These are phyloP conservation scores for Phyllotis vaccarum DNA, from an alignment of 2,797 vertebrate species.

Conservation along the genomic window DNA sequence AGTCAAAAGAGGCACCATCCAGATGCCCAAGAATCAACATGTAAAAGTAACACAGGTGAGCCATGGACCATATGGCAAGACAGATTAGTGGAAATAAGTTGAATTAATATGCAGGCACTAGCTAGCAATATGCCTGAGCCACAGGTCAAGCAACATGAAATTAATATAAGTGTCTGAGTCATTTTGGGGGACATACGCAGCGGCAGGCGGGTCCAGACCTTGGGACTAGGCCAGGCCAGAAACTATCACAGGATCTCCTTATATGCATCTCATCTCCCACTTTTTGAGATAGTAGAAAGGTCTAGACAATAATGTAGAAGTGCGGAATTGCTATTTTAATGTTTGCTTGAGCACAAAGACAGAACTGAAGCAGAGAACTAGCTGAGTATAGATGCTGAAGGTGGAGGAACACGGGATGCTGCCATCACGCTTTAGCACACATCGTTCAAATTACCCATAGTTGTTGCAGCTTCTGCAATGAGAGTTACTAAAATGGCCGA, in stretches of 20 bases:
- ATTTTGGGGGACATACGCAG: no score
- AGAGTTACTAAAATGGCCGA: background rate
- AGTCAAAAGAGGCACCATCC: no score
- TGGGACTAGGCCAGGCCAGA: no score
- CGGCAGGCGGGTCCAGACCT: no score
- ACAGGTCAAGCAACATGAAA: no score
- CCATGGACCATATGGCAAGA: no score
- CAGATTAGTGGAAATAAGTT: no score
- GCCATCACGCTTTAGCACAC: background rate
- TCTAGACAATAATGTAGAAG: background rate
- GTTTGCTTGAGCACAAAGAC: background rate
- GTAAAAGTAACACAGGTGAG: no score
- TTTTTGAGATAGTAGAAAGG: background rate
- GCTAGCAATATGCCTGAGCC: no score
- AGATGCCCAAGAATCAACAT: no score
- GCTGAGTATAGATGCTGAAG: background rate
- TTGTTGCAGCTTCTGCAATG: background rate
- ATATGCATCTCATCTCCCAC: background rate
- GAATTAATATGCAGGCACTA: no score
- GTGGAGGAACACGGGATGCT: background rate
- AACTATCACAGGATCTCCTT: background rate
- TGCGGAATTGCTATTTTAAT: background rate
- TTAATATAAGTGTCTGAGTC: no score
- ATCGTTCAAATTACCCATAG: background rate
- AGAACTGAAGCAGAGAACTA: background rate